Percentiles rank a stretch among this genome's conserved stretches.
Evolutionary conservation across 2,888 invertebrate species (phyloP).

Genomic region (Drosophila trichaetosa): DNA sequence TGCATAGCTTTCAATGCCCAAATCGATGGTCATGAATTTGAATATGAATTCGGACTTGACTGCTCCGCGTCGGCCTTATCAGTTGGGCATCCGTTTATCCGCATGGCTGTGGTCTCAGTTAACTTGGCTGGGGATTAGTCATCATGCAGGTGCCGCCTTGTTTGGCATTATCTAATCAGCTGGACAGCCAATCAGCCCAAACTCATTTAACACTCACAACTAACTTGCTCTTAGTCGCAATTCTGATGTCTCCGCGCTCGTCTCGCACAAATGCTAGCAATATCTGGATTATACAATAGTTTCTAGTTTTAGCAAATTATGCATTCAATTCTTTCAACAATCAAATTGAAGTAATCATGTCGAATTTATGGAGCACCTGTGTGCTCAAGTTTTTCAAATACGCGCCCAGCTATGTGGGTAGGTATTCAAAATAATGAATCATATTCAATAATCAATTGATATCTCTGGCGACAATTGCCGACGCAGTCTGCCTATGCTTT

Average conservation of each 20-base stretch:
- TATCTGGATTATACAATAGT: constrained; percentile 1
- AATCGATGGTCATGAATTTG: constrained; percentile 13
- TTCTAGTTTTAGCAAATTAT: constrained; percentile 16
- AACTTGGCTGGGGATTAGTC: constrained; percentile 35
- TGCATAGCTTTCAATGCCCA: constrained; percentile 1
- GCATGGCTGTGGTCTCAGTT: constrained; percentile 13
- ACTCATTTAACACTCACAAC: constrained; percentile 7
- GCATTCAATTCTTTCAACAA: constrained; percentile 5
- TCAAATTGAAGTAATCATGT: constrained; percentile 42
- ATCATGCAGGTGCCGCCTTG: constrained; percentile 53
- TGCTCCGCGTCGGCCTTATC: constrained; percentile 16
- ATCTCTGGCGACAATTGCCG: background rate
- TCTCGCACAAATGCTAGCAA: background rate
- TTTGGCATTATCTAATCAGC: constrained; percentile 45
- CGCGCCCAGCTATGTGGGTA: constrained; percentile 79
- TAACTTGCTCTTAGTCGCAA: constrained; percentile 16
- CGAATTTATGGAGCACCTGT: constrained; percentile 71
- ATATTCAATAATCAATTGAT: background rate
- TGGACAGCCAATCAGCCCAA: background rate
- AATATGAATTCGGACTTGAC: constrained; percentile 1
- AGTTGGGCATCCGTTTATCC: constrained; percentile 39
- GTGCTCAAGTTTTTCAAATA: constrained; percentile 74
- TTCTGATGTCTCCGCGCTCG: constrained; percentile 17
- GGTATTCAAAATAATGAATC: constrained; percentile 33
- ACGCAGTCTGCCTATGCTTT: constrained; percentile 76